Evolutionary conservation across 2,888 invertebrate genomes (phyloP).

Genomic region (Nemapogon koenigi): DNA sequence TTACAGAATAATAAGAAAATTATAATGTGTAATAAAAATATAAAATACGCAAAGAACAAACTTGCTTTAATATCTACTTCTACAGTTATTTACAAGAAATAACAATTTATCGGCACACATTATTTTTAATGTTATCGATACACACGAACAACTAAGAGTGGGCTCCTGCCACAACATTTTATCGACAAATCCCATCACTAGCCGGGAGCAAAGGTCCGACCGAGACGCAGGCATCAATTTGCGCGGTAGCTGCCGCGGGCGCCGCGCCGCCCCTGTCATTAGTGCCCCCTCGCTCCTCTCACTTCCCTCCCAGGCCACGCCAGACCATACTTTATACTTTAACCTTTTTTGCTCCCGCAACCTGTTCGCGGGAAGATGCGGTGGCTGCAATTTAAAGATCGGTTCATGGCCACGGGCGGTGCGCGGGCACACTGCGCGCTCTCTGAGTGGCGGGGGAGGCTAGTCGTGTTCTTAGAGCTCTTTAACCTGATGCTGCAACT

Average conservation of each 20-base stretch:
- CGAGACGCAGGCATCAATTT: constrained; percentile 44
- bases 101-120: constrained; percentile 2
- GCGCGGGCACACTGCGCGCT: constrained; percentile 1
- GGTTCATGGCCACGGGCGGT: constrained; percentile 48
- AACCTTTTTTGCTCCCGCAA: constrained; percentile 63
- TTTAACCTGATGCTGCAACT: constrained; percentile 7
- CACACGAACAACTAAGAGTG: constrained; percentile 27
- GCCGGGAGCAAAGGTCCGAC: constrained; percentile 58
- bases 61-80: no score
- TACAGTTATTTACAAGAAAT: no score
- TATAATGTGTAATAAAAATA: no score
- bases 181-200: constrained; percentile 54
- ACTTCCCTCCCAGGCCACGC: constrained; percentile 22
- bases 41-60: no score
- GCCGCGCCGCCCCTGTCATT: constrained; percentile 62
- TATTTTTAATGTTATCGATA: constrained; percentile 9
- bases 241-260: constrained; percentile 62
- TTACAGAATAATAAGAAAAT: no score
- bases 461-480: neutral
- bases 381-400: constrained; percentile 48
- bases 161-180: constrained; percentile 45
- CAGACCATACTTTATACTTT: constrained; percentile 22
- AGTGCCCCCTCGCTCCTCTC: constrained; percentile 31
- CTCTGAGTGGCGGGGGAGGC: constrained; percentile 1
- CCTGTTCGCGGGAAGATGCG: constrained; percentile 56